phyloP scores from a whole-genome alignment of 2,888 invertebrate species.

The Pyrgus malvae region DNA sequence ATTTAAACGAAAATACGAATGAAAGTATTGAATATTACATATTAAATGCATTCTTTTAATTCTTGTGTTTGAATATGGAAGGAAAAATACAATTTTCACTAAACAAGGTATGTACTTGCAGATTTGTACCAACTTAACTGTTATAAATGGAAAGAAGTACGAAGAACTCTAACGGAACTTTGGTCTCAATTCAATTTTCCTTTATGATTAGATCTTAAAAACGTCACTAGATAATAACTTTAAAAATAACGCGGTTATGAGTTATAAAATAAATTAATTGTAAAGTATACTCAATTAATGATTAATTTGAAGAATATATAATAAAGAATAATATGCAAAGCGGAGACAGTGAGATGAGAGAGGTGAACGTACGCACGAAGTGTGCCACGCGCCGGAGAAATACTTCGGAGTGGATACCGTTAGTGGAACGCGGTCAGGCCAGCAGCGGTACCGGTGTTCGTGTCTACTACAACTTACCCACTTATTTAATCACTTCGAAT shows the following conservation, averaged over 20 bases:
- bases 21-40: no score
- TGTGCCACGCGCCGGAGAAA: slow-evolving; percentile 79
- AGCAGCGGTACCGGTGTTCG: slow-evolving; percentile 63
- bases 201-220: no score
- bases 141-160: slow-evolving; percentile 48
- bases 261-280: no score
- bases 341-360: slow-evolving; percentile 64
- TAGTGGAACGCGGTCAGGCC: slow-evolving; percentile 80
- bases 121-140: no score
- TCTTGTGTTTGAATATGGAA: no score
- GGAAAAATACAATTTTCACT: no score
- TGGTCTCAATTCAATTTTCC: slow-evolving; percentile 57
- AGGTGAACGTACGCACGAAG: slow-evolving; percentile 80
- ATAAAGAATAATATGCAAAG: slow-evolving; percentile 33
- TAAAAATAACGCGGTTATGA: no score
- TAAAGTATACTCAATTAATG: no score
- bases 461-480: slow-evolving; percentile 49
- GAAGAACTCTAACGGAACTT: slow-evolving; percentile 71
- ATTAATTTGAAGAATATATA: background rate
- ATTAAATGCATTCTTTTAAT: no score
- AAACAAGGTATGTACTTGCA: no score
- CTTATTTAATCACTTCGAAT: slow-evolving; percentile 21
- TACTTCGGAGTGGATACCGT: slow-evolving; percentile 78
- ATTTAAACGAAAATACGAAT: no score
- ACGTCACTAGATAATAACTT: no score